phyloP scores from a whole-genome alignment of 2,113 vertebrate genomes.

The Elephas maximus region DNA sequence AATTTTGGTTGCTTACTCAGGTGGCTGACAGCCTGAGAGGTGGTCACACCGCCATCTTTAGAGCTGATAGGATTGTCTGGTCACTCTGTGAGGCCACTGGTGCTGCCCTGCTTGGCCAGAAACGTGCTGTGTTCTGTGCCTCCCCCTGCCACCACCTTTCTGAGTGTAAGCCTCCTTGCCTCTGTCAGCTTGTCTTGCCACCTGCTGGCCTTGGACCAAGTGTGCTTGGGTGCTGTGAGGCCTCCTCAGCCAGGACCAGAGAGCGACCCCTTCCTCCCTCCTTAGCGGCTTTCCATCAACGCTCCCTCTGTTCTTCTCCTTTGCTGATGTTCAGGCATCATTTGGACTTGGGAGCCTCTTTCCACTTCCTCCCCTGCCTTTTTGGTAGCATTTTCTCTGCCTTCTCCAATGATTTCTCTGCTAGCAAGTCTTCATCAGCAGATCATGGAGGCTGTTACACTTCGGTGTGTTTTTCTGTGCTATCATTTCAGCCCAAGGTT shows the following conservation, averaged over 20 bases:
- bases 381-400: not conserved
- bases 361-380: not conserved
- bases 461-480: conserved; percentile 27
- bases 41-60: not conserved
- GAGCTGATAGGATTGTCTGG: not conserved
- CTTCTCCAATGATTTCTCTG: not conserved
- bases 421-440: not conserved
- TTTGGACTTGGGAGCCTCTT: not conserved
- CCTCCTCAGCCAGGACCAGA: not conserved
- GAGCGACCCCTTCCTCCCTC: not conserved
- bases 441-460: not conserved
- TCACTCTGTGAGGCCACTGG: not conserved
- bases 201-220: not conserved
- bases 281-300: not conserved
- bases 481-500: not conserved
- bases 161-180: not conserved
- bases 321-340: not conserved
- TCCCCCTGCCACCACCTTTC: not conserved
- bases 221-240: not conserved
- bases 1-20: not conserved
- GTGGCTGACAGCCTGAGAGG: not conserved
- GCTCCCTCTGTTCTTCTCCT: not conserved
- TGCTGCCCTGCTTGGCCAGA: not conserved
- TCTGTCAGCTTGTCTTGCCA: not conserved
- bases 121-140: not conserved